A percentile compares a stretch with the other conserved stretches of the same genome.
phyloP scores from a whole-genome alignment of 2,797 vertebrate genomes.

The Scolopax bukidnonensis region DNA sequence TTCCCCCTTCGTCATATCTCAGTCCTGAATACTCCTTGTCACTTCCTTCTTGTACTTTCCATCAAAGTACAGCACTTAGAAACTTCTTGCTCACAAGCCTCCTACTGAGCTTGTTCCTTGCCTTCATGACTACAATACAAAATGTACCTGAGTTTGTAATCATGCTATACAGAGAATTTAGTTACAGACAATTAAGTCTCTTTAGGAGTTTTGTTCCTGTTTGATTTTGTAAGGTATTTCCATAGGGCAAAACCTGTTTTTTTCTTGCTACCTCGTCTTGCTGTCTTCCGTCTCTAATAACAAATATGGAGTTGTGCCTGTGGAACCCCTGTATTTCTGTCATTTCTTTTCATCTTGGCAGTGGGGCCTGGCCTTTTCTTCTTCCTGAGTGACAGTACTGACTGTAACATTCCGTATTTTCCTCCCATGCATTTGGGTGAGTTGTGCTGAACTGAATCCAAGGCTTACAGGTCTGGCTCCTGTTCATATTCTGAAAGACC shows the following conservation, averaged over 20 bases:
- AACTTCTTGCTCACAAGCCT: not conserved
- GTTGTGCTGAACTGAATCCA: not conserved
- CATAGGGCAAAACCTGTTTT: not conserved
- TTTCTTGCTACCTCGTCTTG: not conserved
- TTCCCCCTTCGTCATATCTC: not conserved
- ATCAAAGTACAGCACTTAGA: not conserved
- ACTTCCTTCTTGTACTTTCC: not conserved
- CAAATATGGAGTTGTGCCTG: not conserved
- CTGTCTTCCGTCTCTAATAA: not conserved
- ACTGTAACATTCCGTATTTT: not conserved
- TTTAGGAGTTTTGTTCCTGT: not conserved
- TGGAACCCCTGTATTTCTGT: not conserved
- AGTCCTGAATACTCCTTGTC: not conserved
- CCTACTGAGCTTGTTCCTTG: not conserved
- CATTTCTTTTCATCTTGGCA: not conserved
- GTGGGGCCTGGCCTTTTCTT: not conserved
- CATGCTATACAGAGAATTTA: not conserved
- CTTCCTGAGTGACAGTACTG: not conserved
- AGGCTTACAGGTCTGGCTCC: not conserved
- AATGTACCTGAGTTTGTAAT: not conserved
- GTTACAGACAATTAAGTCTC: not conserved
- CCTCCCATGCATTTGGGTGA: not conserved
- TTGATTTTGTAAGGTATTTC: conserved; percentile 7
- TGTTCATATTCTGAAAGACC: not conserved
- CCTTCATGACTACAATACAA: not conserved